Evolutionary conservation across 2,113 vertebrate species (phyloP).

Genomic region (Oceanites oceanicus): DNA sequence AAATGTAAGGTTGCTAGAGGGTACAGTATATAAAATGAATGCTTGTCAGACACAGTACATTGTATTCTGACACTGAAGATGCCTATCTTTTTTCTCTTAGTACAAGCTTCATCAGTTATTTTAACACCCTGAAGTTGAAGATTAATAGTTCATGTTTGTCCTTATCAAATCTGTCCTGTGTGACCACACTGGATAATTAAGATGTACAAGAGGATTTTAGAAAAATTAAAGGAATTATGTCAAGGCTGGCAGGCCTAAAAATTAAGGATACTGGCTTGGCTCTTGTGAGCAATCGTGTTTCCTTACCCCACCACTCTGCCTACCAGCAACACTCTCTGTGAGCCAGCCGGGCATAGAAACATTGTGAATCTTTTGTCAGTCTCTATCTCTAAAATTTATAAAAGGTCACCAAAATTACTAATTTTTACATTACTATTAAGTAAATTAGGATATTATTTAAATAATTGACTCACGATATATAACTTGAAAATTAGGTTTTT

Average conservation of each 20-base stretch:
- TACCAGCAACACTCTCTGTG: background rate
- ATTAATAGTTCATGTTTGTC: slow-evolving; percentile 11
- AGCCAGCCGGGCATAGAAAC: background rate
- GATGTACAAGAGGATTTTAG: background rate
- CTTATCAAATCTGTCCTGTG: slow-evolving; percentile 11
- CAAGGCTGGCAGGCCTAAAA: background rate
- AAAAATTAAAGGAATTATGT: background rate
- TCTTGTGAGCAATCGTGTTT: background rate
- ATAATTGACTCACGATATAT: background rate
- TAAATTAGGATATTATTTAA: background rate
- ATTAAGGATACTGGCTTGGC: background rate
- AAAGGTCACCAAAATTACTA: background rate
- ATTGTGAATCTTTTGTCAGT: background rate
- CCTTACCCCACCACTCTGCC: background rate
- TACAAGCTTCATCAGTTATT: background rate
- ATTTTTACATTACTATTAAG: background rate
- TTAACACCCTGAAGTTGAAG: background rate
- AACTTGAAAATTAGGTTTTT: background rate
- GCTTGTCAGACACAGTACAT: background rate
- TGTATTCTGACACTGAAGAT: background rate
- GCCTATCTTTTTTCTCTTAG: background rate
- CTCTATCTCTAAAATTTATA: background rate
- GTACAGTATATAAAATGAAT: background rate
- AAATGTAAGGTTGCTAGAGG: background rate
- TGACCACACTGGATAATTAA: background rate